Evolutionary conservation across 2,113 vertebrate genomes (phyloP), one percentile per base, ranked within the genome.

Genomic region (Peromyscus californicus): DNA sequence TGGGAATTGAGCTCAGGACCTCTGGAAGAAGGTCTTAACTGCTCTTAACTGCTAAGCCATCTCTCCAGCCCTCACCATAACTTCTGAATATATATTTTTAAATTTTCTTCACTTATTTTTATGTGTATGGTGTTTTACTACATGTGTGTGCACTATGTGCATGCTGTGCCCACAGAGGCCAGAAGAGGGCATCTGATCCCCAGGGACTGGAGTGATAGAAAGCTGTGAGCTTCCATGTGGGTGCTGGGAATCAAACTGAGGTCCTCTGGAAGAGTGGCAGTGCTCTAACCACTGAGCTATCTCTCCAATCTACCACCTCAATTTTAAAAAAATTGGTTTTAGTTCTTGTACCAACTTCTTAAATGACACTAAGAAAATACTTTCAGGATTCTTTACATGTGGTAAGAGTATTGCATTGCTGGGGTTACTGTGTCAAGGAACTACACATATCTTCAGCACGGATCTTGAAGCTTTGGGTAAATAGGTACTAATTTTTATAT

Each of bases 331-430:
- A 72, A 78, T 13, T 89, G 31, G 26, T 70, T 90, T 92, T 42
- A 95, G 39, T 8, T 94, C 42, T 92, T 95, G 9, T 8, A 48
- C 69, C 69, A 97, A 85, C 24, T 94, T 75, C 48, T 74, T 61
- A 24, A 96, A n/a, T 36, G 7, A 19, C 31, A 75, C 39, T 92
- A 75, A 92, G 39, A 80, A 95, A 48, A 96, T 19, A 72, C 90
- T 65, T 96, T 92, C 48, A 84, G 86, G 93, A 59, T 87, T 84
- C 69, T 80, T 90, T 39, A 24, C 45, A 78, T 42, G 42, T 26
- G 57, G 90, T 65, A 70, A 95, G 0, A 95, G 26, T 2, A 33
- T 0, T n/a, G 3, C 5, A 78, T 67, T 79, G 65, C n/a, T 86
- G 45, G 65, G 70, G 15, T 39, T 70, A 80, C 9, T n/a, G 8